Evolutionary conservation across 1,140 invertebrate species (phyloP), one percentile per base, ranked within the genome.

Genomic region (Acromyrmex echinatior): DNA sequence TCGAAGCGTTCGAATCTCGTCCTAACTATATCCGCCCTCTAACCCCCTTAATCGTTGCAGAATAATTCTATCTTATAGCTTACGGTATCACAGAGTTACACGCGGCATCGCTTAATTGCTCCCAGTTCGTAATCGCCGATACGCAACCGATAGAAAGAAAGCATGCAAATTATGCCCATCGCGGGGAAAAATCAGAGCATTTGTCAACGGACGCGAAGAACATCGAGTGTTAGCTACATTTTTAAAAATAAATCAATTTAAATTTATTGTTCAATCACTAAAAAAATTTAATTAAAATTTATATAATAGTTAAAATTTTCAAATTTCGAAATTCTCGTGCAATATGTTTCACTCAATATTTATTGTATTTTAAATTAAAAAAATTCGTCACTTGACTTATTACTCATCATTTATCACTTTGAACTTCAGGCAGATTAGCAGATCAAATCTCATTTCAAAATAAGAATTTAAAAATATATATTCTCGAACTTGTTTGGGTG

Each of bases 11-110:
- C 70, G 89, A 87, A 77, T 89, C 76, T 86, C 73, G 63, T 79
- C 82, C 76, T 79, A 91, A 91, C 77, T 79, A 58, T 74, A 87
- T 18, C n/a, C 68, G 51, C 10, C 31, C 21, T 35, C 45, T 65
- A 70, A 25, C 10, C 39, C 73, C 58, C 77, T 86, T 68, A 84
- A 91, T 92, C 89, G 88, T 92, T 92, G 93, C 90, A 93, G 94
- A 94, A 94, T 95, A 94, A 92, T 92, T 95, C 92, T 94, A 94
- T 89, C 94, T 95, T 95, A 95, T 92, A 93, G 91, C 93, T 91
- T 95, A 95, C 92, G 91, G 90, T 95, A 95, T 95, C 95, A 95
- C 94, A 95, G 95, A 95, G 92, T 94, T 94, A 94, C 93, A 94
- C 92, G 92, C 93, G 93, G 93, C 94, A 95, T 93, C 91, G 74